Conservation (phyloP, 2,797 vertebrate species). For the Spheniscus humboldti region DNA sequence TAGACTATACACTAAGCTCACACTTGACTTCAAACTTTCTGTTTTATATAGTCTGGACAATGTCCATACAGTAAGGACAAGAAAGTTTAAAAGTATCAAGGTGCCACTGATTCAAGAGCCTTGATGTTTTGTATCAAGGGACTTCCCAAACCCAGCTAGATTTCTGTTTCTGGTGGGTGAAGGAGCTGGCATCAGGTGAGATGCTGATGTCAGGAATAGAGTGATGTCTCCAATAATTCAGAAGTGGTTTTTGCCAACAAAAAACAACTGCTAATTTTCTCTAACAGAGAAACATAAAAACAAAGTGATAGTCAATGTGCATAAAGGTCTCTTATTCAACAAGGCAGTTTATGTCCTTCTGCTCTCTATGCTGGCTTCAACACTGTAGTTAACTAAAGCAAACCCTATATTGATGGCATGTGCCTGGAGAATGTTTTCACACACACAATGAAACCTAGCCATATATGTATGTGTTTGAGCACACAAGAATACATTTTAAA, state of each 20-base stretch:
- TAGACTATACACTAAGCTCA: not conserved
- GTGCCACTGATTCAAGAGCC: not conserved
- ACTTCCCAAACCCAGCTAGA: not conserved
- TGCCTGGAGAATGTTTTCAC: not conserved
- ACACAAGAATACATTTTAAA: not conserved
- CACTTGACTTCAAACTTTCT: not conserved
- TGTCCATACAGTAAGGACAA: not conserved
- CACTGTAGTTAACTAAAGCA: not conserved
- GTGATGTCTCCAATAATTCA: not conserved
- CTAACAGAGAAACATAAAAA: not conserved
- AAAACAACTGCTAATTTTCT: not conserved
- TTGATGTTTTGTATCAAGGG: not conserved
- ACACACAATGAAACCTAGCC: not conserved
- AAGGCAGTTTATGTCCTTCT: not conserved
- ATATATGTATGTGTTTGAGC: not conserved
- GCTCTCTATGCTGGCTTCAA: not conserved
- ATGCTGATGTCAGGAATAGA: not conserved
- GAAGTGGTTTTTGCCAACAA: not conserved
- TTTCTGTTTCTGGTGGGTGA: not conserved
- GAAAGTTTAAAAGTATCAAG: not conserved
- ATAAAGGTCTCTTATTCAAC: not conserved
- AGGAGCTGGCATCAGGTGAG: not conserved
- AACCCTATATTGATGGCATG: rapidly evolving
- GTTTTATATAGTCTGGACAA: not conserved
- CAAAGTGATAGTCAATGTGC: not conserved